phyloP scores from a whole-genome alignment of 2,888 invertebrate genomes.

The Frankliniella intonsa region DNA sequence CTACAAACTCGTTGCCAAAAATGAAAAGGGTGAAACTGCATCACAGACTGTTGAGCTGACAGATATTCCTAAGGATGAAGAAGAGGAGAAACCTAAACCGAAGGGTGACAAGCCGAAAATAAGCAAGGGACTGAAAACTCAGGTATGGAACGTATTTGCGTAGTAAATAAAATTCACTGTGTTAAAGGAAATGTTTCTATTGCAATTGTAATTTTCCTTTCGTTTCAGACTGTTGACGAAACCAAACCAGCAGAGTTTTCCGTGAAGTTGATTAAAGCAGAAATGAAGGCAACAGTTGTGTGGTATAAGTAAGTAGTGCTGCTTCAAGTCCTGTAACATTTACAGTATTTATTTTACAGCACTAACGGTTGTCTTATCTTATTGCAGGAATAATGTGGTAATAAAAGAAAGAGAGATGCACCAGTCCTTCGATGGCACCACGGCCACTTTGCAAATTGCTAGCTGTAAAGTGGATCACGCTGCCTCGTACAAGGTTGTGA shows the following conservation, averaged over 20 bases:
- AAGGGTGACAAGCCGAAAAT: slow-evolving; percentile 68
- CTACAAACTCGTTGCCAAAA: slow-evolving; percentile 85
- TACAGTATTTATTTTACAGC: no score
- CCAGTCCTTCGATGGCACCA: slow-evolving; percentile 78
- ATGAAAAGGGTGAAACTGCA: slow-evolving; percentile 87
- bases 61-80: slow-evolving; percentile 71
- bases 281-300: slow-evolving; percentile 73
- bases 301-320: slow-evolving; percentile 72
- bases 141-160: slow-evolving; percentile 52
- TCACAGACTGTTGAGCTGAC: slow-evolving; percentile 84
- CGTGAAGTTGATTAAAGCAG: slow-evolving; percentile 66
- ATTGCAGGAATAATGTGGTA: slow-evolving; percentile 38
- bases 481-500: slow-evolving; percentile 78
- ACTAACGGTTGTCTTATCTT: no score
- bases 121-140: slow-evolving; percentile 67
- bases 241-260: slow-evolving; percentile 74
- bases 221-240: slow-evolving; percentile 59
- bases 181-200: no score
- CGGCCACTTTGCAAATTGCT: slow-evolving; percentile 71
- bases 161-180: background rate
- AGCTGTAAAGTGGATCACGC: slow-evolving; percentile 68
- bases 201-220: slow-evolving; percentile 46
- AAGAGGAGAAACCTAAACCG: slow-evolving; percentile 59
- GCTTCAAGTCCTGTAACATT: slow-evolving; percentile 26
- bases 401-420: slow-evolving; percentile 56